Base-by-base conservation (phyloP, 2,888 invertebrate genomes). In the Drosophila anceps region DNA sequence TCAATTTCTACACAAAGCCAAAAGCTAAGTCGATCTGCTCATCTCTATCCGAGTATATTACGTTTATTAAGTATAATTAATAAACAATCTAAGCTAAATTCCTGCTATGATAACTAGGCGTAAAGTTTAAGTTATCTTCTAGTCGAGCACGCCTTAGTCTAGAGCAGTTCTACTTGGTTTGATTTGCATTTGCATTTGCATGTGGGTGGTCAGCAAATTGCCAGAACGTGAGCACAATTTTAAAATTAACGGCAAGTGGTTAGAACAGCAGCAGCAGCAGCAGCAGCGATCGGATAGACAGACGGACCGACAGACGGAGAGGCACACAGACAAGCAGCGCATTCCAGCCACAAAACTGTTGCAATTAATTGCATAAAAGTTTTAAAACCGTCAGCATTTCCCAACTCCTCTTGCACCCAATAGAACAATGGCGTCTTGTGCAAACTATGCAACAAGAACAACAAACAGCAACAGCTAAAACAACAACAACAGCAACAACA, bases 191-290 rank as follows among this genome's bases (percentile, higher is more conserved):
- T 31, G 41, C 41, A 43, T 57, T 57, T 57, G 57, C 57, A 85
- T 84, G 90, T 90, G 90, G 90, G 90, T 90, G 90, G 90, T 81
- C 90, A 76, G 76, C 81, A 90, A 90, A 90, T 90, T 90, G 84
- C 87, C 72, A 65, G 83, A 90, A 88, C 90, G 90, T 90, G 90
- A 90, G 85, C 81, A 80, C 87, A 90, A 90, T 90, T 82, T 81
- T 82, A 79, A 90, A 90, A 90, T 90, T 82, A 90, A 88, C 87
- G 82, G 82, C 81, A 84, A 85, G 81, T 81, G 84, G 85, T 75
- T 82, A 72, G 81, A 82, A 81, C 87, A 84, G 79, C 81, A 70
- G 71, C 69, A 71, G 62, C 51, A 50, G 53, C 24, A n/a, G 37
- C 24, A 44, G 48, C 50, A 18, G 24, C 8, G 24, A 35, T 7